Percentiles rank a stretch among this genome's conserved stretches.
These are phyloP conservation scores for Ochlodes sylvanus DNA, from an alignment of 2,888 invertebrate genomes.

Conservation along the genomic window DNA sequence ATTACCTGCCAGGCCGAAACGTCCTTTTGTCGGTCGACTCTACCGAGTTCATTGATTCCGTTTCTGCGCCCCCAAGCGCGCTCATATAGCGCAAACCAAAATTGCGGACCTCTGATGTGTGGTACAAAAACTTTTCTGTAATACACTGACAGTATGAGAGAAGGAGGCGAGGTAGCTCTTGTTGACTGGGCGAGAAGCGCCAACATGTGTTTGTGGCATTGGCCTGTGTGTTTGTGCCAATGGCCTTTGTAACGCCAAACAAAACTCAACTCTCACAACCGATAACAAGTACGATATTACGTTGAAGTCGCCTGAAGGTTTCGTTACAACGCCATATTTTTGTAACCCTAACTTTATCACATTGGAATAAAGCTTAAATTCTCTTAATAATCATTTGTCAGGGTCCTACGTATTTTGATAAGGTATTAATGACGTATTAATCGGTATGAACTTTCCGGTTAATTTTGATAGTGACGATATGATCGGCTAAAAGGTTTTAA, in stretches of 20 bases:
- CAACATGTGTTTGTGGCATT: slow-evolving; percentile 81
- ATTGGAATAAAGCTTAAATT: slow-evolving; percentile 34
- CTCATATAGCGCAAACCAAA: slow-evolving; percentile 64
- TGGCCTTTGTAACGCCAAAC: slow-evolving; percentile 53
- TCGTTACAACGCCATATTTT: slow-evolving; percentile 41
- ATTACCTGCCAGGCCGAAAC: slow-evolving; percentile 80
- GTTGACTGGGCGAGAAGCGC: slow-evolving; percentile 57
- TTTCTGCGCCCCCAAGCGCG: slow-evolving; percentile 70
- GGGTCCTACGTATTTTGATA: slow-evolving; percentile 43
- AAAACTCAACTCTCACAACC: slow-evolving; percentile 52
- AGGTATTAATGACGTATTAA: slow-evolving; percentile 53
- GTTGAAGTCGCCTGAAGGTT: slow-evolving; percentile 38
- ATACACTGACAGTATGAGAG: slow-evolving; percentile 40
- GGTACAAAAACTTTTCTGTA: slow-evolving; percentile 39
- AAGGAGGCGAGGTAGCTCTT: slow-evolving; percentile 58
- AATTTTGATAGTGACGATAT: slow-evolving; percentile 49
- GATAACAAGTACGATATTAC: neutral
- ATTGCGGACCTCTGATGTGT: slow-evolving; percentile 51
- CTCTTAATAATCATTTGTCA: slow-evolving; percentile 36
- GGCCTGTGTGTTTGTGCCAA: slow-evolving; percentile 65
- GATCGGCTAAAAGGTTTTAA: slow-evolving; percentile 45
- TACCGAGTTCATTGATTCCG: slow-evolving; percentile 82
- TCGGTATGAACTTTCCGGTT: slow-evolving; percentile 48
- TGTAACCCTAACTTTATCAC: slow-evolving; percentile 43
- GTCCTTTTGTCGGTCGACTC: slow-evolving; percentile 81